Evolutionary conservation across 2,888 invertebrate genomes (phyloP).

Genomic region (Callyntrura guangdongensis): DNA sequence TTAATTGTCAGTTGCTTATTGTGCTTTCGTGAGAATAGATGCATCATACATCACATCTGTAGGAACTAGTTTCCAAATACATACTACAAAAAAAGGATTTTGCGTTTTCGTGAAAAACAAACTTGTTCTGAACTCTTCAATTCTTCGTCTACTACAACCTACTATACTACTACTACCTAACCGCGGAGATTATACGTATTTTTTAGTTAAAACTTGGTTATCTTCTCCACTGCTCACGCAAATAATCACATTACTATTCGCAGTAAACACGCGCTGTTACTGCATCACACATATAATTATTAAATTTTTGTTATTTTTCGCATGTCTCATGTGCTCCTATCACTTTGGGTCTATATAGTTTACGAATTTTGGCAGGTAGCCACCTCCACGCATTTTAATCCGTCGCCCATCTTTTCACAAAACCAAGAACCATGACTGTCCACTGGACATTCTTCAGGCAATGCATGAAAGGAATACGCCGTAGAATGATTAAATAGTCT

Average conservation of each 20-base stretch:
- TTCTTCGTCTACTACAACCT: no score
- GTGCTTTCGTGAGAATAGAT: constrained; percentile 36
- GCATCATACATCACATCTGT: constrained; percentile 35
- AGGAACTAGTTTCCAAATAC: constrained; percentile 61
- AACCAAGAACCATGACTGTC: background rate
- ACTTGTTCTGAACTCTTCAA: constrained; percentile 28
- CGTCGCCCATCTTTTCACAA: background rate
- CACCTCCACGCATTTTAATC: constrained; percentile 48
- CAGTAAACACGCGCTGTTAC: background rate
- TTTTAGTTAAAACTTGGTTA: constrained; percentile 25
- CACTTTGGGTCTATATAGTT: background rate
- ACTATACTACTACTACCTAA: no score
- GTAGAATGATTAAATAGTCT: background rate
- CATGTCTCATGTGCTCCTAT: background rate
- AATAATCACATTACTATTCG: background rate
- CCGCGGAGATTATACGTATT: no score
- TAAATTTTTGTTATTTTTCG: background rate
- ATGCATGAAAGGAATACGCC: background rate
- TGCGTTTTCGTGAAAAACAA: constrained; percentile 20
- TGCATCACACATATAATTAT: background rate
- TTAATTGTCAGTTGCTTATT: constrained; percentile 62
- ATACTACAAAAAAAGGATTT: constrained; percentile 5
- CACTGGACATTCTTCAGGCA: background rate
- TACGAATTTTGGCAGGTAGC: constrained; percentile 36
- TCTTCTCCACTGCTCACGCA: constrained; percentile 31